Evolutionary conservation across 2,888 invertebrate species (phyloP).

Genomic region (Megamerina dolium): DNA sequence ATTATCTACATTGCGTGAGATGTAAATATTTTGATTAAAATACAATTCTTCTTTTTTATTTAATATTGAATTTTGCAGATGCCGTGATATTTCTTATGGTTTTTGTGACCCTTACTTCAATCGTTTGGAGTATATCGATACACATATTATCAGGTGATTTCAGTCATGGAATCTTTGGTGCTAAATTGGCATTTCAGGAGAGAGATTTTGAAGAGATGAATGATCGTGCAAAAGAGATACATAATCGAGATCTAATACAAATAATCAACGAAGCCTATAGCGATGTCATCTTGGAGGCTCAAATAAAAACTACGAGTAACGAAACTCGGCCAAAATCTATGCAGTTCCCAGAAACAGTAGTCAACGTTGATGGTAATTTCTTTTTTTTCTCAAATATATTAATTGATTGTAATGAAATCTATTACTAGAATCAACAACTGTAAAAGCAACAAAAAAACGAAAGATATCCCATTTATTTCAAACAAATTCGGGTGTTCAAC

Average conservation of each 20-base stretch:
- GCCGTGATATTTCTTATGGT: slow-evolving; percentile 41
- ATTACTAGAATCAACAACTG: slow-evolving; percentile 20
- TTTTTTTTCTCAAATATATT: neutral
- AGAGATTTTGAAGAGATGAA: slow-evolving; percentile 31
- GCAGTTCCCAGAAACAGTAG: no score
- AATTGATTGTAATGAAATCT: neutral
- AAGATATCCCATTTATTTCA: slow-evolving; percentile 36
- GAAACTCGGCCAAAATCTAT: no score
- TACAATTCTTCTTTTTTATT: no score
- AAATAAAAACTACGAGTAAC: no score
- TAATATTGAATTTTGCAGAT: slow-evolving; percentile 24
- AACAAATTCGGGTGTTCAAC: slow-evolving; percentile 14
- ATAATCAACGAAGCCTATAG: slow-evolving; percentile 23
- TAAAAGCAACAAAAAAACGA: slow-evolving; percentile 24
- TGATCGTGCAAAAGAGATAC: slow-evolving; percentile 27
- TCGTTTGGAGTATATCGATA: slow-evolving; percentile 38
- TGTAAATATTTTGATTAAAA: neutral
- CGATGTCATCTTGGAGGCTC: slow-evolving; percentile 15
- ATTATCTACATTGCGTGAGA: neutral
- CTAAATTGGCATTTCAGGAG: slow-evolving; percentile 34
- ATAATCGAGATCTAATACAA: slow-evolving; percentile 28
- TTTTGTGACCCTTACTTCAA: slow-evolving; percentile 36
- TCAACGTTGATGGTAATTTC: slow-evolving; percentile 9
- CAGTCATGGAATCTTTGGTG: slow-evolving; percentile 37
- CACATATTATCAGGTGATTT: slow-evolving; percentile 39